These are phyloP conservation scores for Drosophila peninsularis DNA, from an alignment of 2,888 invertebrate species.

Conservation along the genomic window DNA sequence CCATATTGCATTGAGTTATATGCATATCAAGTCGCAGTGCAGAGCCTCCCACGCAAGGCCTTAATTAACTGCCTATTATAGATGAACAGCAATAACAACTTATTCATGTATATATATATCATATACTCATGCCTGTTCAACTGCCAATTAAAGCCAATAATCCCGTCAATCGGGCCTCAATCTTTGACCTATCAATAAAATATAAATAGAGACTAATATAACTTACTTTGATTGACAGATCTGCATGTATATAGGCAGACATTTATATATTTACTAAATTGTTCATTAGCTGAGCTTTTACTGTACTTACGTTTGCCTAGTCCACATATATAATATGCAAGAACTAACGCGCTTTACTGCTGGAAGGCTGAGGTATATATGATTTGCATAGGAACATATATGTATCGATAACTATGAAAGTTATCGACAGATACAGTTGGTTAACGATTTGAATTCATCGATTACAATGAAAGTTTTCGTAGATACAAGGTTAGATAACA, in stretches of 20 bases:
- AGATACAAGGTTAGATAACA: not conserved
- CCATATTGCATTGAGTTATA: constrained; percentile 24
- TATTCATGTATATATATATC: not conserved
- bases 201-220: not conserved
- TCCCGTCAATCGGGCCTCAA: constrained; percentile 2
- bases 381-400: not conserved
- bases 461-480: not conserved
- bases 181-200: constrained; percentile 5
- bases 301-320: not conserved
- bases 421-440: not conserved
- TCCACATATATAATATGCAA: not conserved
- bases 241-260: no score
- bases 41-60: constrained; percentile 1
- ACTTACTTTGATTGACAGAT: not conserved
- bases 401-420: not conserved
- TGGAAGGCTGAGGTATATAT: no score
- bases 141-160: constrained; percentile 13
- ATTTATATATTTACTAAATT: not conserved
- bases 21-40: constrained; percentile 9
- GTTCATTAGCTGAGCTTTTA: not conserved
- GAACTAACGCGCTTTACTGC: no score
- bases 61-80: constrained; percentile 26
- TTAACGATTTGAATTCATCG: not conserved
- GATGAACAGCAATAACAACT: constrained; percentile 7
- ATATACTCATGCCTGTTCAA: not conserved